Evolutionary conservation across 2,888 invertebrate species (phyloP).

Genomic region (Drosophila mimetica): DNA sequence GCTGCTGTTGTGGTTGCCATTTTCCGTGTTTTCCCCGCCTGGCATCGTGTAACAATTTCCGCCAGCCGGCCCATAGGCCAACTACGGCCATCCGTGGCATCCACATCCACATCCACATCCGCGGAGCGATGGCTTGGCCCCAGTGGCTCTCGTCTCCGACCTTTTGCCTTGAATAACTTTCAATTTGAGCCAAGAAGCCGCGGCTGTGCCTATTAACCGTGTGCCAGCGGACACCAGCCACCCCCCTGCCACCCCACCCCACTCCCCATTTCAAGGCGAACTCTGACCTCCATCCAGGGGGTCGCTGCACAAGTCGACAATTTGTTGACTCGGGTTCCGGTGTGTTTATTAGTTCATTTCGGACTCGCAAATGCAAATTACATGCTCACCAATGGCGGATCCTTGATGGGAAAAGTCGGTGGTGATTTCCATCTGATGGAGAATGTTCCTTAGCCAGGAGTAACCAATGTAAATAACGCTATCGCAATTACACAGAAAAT

Average conservation of each 20-base stretch:
- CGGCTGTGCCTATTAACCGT: slow-evolving; percentile 68
- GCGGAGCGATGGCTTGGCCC: background rate
- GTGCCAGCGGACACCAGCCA: slow-evolving; percentile 45
- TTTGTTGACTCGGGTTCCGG: slow-evolving; percentile 66
- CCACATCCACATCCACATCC: background rate
- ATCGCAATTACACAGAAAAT: background rate
- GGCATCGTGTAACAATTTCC: slow-evolving; percentile 77
- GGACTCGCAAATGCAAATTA: slow-evolving; percentile 64
- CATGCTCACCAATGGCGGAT: slow-evolving; percentile 3
- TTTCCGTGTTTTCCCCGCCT: slow-evolving; percentile 50
- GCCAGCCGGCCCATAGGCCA: slow-evolving; percentile 58
- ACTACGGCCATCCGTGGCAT: slow-evolving; percentile 7
- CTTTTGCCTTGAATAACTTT: slow-evolving; percentile 74
- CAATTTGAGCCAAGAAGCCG: slow-evolving; percentile 73
- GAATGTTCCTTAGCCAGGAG: background rate
- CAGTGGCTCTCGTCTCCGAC: slow-evolving; percentile 26
- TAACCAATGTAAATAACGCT: background rate
- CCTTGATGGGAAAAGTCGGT: slow-evolving; percentile 2
- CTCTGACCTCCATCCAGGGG: slow-evolving; percentile 22
- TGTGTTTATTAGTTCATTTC: slow-evolving; percentile 72
- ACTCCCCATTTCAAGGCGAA: background rate
- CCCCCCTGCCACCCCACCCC: background rate
- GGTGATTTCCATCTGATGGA: background rate
- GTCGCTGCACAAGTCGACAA: slow-evolving; percentile 60
- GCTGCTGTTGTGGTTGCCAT: slow-evolving; percentile 48